Evolutionary conservation across 2,797 vertebrate species (phyloP).

Genomic region (Linurgus olivaceus): DNA sequence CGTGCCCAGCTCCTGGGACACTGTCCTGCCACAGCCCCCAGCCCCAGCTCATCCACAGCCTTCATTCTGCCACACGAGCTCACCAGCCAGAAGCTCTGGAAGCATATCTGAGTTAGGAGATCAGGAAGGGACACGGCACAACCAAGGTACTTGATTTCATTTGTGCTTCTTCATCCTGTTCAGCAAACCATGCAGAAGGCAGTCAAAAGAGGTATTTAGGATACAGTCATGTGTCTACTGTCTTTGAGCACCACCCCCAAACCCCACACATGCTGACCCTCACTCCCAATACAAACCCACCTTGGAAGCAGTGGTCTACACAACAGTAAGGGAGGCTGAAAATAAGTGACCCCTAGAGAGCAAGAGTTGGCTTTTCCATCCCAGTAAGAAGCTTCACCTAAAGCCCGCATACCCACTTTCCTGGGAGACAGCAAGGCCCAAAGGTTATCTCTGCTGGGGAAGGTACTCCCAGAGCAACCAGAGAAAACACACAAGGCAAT

Average conservation of each 20-base stretch:
- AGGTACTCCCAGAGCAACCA: neutral
- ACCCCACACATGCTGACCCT: fast-evolving
- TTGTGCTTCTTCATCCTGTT: neutral
- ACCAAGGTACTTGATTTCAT: neutral
- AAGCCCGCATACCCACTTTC: neutral
- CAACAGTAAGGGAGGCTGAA: neutral
- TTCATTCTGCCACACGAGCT: neutral
- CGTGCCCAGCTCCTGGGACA: neutral
- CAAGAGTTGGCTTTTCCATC: neutral
- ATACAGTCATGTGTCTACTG: fast-evolving
- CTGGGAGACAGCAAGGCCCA: neutral
- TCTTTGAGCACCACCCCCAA: neutral
- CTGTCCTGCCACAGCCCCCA: neutral
- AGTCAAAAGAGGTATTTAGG: neutral
- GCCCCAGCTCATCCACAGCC: neutral
- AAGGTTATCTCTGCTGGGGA: neutral
- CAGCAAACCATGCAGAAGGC: neutral
- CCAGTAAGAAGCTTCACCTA: neutral
- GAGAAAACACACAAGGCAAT: neutral
- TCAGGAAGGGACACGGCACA: fast-evolving
- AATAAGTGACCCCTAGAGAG: neutral
- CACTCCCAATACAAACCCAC: neutral
- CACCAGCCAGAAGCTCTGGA: neutral
- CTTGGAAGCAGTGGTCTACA: neutral
- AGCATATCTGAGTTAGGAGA: neutral